Conservation (phyloP, 1,140 invertebrate species). For the Scaptomyza graminum region DNA sequence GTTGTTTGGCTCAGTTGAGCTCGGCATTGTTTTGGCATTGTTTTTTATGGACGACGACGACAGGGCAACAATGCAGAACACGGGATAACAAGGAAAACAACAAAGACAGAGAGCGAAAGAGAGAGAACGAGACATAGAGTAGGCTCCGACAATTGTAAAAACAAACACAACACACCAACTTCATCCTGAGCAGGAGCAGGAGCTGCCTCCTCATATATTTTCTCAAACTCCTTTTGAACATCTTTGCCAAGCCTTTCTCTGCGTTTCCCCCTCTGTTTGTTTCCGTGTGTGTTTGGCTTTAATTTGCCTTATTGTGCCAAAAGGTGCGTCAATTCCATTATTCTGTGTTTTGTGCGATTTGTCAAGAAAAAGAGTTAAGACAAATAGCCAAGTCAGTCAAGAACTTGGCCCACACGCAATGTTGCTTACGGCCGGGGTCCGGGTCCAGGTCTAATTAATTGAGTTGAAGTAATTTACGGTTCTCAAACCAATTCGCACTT, state of each 20-base stretch:
- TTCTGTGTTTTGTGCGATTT: constrained; percentile 61
- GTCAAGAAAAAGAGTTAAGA: constrained; percentile 60
- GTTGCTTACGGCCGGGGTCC: neutral
- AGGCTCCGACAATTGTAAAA: constrained; percentile 48
- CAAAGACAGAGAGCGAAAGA: neutral
- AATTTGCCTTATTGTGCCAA: constrained; percentile 43
- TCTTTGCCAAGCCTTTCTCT: constrained; percentile 58
- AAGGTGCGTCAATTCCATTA: constrained; percentile 39
- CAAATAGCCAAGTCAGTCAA: constrained; percentile 43
- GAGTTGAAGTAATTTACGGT: constrained; percentile 73
- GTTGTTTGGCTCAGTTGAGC: constrained; percentile 9
- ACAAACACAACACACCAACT: constrained; percentile 56
- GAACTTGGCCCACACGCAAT: constrained; percentile 20
- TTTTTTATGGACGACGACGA: constrained; percentile 33
- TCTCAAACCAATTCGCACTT: constrained; percentile 18
- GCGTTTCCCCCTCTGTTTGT: no score
- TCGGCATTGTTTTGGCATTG: constrained; percentile 34
- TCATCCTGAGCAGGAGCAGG: constrained; percentile 3
- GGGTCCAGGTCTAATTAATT: constrained; percentile 63
- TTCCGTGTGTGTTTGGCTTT: constrained; percentile 53
- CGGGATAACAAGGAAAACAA: constrained; percentile 50
- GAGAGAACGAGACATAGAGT: neutral
- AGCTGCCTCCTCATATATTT: neutral
- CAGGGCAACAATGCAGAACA: constrained; percentile 31
- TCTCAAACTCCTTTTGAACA: constrained; percentile 12